phyloP scores from a whole-genome alignment of 2,797 vertebrate species.

The Phoxinus dragarum region DNA sequence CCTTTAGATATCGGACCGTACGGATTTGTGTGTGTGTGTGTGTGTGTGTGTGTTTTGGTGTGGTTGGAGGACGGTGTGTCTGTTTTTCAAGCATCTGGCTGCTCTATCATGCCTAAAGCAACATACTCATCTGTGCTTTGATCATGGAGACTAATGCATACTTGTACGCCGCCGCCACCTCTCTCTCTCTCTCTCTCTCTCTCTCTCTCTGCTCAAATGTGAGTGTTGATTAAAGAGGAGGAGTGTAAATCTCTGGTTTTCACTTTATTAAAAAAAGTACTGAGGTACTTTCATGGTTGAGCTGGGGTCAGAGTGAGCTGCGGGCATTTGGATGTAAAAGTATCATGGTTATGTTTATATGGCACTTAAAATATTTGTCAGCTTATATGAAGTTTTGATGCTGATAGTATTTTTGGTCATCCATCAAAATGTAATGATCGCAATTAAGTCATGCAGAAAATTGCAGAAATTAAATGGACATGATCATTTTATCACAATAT shows the following conservation, averaged over 20 bases:
- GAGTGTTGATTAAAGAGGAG: slow-evolving; percentile 19
- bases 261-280: background rate
- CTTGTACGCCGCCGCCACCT: background rate
- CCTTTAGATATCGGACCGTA: background rate
- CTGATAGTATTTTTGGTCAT: background rate
- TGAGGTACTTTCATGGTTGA: background rate
- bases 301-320: background rate
- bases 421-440: background rate
- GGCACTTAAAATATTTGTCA: background rate
- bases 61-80: slow-evolving; percentile 7
- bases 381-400: background rate
- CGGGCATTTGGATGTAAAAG: background rate
- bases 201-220: background rate
- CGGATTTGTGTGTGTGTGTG: slow-evolving; percentile 29
- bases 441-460: background rate
- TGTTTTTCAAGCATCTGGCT: slow-evolving; percentile 40
- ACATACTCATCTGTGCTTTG: slow-evolving; percentile 43
- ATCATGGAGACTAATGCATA: slow-evolving; percentile 46
- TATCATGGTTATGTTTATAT: background rate
- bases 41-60: slow-evolving; percentile 29
- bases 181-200: slow-evolving; percentile 14
- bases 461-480: background rate
- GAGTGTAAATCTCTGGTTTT: slow-evolving; percentile 2
- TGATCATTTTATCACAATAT: background rate
- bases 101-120: slow-evolving; percentile 37